Evolutionary conservation across 2,113 vertebrate species (phyloP).

Genomic region (Colinus virginianus): DNA sequence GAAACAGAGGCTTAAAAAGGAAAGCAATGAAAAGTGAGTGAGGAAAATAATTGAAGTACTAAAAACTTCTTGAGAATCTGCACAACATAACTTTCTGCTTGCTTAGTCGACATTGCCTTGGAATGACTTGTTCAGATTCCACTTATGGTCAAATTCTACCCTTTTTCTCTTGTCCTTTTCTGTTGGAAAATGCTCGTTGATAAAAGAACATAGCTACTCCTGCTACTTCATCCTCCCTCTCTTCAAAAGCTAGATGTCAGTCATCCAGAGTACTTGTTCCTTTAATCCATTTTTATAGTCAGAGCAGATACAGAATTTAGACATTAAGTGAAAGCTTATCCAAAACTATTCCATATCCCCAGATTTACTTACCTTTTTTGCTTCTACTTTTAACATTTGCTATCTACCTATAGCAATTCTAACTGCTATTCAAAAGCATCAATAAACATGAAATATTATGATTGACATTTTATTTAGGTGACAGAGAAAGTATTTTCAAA

Average conservation of each 20-base stretch:
- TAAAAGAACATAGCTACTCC: not conserved
- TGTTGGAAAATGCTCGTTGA: not conserved
- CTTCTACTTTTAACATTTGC: not conserved
- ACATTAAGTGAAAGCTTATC: not conserved
- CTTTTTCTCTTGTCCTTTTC: not conserved
- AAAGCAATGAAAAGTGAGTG: not conserved
- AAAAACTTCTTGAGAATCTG: not conserved
- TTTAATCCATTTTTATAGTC: not conserved
- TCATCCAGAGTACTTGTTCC: not conserved
- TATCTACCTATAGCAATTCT: not conserved
- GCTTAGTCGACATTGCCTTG: not conserved
- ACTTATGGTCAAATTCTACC: not conserved
- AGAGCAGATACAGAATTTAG: not conserved
- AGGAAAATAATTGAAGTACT: not conserved
- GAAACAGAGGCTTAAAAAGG: not conserved
- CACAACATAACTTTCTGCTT: not conserved
- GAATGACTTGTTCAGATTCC: not conserved
- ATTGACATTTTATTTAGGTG: not conserved
- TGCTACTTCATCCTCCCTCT: not conserved
- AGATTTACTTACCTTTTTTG: fast-evolving
- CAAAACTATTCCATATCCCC: not conserved
- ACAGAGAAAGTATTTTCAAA: not conserved
- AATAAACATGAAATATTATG: not conserved
- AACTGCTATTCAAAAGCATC: not conserved
- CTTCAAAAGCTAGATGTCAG: not conserved